These are phyloP conservation scores for Caenorhabditis afra DNA, from an alignment of 2,888 invertebrate species.

Conservation along the genomic window DNA sequence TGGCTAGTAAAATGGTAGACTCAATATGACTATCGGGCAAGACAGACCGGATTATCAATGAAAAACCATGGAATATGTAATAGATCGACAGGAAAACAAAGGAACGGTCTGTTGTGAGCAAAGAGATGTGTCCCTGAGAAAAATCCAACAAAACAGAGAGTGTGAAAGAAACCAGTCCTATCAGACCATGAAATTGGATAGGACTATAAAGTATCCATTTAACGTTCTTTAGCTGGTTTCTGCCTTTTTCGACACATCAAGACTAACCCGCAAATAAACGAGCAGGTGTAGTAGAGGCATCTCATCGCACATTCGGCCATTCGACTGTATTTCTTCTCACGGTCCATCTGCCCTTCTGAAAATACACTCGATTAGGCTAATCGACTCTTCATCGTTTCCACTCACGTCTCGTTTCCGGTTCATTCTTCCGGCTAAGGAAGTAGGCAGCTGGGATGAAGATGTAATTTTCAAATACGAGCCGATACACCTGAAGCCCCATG, in stretches of 20 bases:
- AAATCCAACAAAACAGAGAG: no score
- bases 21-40: constrained; percentile 1
- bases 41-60: background rate
- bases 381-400: background rate
- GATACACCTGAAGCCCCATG: constrained; percentile 40
- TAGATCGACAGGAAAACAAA: background rate
- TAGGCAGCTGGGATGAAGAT: constrained; percentile 57
- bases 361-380: constrained; percentile 1
- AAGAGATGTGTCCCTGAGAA: no score
- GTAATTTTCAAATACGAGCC: constrained; percentile 52
- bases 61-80: background rate
- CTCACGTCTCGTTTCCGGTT: constrained; percentile 55
- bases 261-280: constrained; percentile 70
- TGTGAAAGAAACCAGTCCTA: no score
- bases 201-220: no score
- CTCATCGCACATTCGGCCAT: constrained; percentile 79
- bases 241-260: no score
- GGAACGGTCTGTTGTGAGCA: no score
- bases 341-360: constrained; percentile 60
- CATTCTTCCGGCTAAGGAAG: constrained; percentile 54
- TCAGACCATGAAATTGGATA: no score
- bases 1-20: background rate
- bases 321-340: constrained; percentile 75
- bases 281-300: constrained; percentile 71
- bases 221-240: no score